A percentile compares a stretch with the other conserved stretches of the same genome.
Evolutionary conservation across 2,113 vertebrate species (phyloP).

Genomic region (Blennius ocellaris): DNA sequence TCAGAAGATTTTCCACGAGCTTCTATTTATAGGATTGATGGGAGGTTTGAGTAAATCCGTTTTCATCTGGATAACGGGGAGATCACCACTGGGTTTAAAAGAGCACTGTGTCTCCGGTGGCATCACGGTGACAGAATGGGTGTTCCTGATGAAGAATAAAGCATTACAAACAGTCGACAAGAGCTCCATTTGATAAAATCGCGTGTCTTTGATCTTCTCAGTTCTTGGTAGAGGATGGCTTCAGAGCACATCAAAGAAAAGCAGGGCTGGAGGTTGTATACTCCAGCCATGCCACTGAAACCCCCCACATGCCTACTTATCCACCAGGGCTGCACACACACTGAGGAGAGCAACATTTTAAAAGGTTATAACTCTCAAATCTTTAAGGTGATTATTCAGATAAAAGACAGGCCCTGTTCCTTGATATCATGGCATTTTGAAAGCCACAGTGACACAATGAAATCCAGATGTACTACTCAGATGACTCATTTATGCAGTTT

Average conservation of each 20-base stretch:
- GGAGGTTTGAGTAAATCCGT: constrained; percentile 82
- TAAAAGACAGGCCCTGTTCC: constrained; percentile 26
- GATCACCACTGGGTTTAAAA: constrained; percentile 80
- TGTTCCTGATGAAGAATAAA: constrained; percentile 71
- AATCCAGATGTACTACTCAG: constrained; percentile 45
- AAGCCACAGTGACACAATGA: constrained; percentile 40
- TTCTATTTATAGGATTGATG: constrained; percentile 82
- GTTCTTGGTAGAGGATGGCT: constrained; percentile 61
- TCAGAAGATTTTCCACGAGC: constrained; percentile 77
- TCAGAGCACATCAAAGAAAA: constrained; percentile 66
- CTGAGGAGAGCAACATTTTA: constrained; percentile 26
- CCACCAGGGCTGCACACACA: constrained; percentile 5
- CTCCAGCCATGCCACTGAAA: constrained; percentile 47
- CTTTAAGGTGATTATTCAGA: constrained; percentile 59
- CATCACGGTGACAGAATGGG: constrained; percentile 63
- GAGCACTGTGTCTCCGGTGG: constrained; percentile 72
- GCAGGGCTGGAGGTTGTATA: constrained; percentile 49
- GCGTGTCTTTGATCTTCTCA: constrained; percentile 74
- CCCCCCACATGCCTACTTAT: neutral
- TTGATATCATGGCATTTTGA: constrained; percentile 39
- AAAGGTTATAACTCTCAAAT: constrained; percentile 57
- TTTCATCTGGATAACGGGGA: constrained; percentile 82
- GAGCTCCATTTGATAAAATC: constrained; percentile 73
- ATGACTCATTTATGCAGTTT: constrained; percentile 71
- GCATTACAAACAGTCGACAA: constrained; percentile 71